phyloP scores from a whole-genome alignment of 2,888 invertebrate species.

The Andrena haemorrhoa region DNA sequence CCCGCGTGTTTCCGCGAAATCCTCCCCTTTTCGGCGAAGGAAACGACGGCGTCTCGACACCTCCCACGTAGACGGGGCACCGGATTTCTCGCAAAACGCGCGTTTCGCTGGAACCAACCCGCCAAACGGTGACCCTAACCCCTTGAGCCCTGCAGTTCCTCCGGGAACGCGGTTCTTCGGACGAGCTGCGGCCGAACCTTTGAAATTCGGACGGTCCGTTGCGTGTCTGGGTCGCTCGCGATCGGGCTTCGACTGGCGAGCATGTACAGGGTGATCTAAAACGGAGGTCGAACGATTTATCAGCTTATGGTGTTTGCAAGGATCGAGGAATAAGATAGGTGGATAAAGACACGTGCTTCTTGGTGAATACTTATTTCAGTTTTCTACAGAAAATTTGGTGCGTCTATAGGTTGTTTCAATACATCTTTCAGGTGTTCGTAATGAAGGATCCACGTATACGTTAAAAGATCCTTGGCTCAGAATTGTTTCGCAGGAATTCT shows the following conservation, averaged over 20 bases:
- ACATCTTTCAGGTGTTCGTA: too few species aligned
- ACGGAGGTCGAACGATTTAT: background rate
- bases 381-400: too few species aligned
- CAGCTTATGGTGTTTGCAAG: background rate
- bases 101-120: conserved; percentile 27
- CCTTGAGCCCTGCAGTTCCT: background rate
- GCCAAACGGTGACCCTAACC: conserved; percentile 21
- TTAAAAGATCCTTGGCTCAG: too few species aligned
- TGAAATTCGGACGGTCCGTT: background rate
- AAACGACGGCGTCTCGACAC: conserved; percentile 50
- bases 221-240: background rate
- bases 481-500: too few species aligned
- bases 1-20: conserved; percentile 65
- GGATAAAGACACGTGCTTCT: too few species aligned
- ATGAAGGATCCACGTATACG: too few species aligned
- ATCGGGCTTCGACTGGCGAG: background rate
- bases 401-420: too few species aligned
- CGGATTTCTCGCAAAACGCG: conserved; percentile 34
- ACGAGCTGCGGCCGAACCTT: background rate
- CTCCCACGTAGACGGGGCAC: conserved; percentile 65
- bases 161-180: background rate
- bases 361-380: too few species aligned
- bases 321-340: background rate
- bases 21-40: conserved; percentile 49
- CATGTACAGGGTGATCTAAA: background rate